Conservation (phyloP, 2,888 invertebrate genomes). For the Acleris holmiana region DNA sequence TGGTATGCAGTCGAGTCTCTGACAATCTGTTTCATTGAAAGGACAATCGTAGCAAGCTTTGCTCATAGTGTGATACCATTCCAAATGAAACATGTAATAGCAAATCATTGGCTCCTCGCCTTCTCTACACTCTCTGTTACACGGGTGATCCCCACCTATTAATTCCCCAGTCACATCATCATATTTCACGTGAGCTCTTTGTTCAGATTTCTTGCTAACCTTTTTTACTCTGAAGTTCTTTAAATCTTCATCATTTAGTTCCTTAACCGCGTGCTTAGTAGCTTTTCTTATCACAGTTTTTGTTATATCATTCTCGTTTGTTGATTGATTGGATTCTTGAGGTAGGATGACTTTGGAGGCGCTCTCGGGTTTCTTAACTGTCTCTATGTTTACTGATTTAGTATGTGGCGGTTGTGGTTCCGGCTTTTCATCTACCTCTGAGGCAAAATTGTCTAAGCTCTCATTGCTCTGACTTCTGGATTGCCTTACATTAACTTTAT, state of each 20-base stretch:
- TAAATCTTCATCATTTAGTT: slow-evolving; percentile 48
- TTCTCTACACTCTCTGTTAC: slow-evolving; percentile 86
- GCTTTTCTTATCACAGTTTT: slow-evolving; percentile 46
- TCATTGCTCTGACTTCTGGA: slow-evolving; percentile 41
- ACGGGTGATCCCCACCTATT: slow-evolving; percentile 81
- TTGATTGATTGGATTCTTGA: slow-evolving; percentile 51
- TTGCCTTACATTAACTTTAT: slow-evolving; percentile 40
- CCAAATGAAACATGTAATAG: slow-evolving; percentile 89
- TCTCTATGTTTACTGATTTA: slow-evolving; percentile 49
- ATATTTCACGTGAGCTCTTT: slow-evolving; percentile 67
- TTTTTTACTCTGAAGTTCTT: slow-evolving; percentile 46
- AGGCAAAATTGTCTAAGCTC: slow-evolving; percentile 47
- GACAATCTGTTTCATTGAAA: slow-evolving; percentile 89
- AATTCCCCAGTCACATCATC: slow-evolving; percentile 76
- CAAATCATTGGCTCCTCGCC: slow-evolving; percentile 87
- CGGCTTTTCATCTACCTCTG: slow-evolving; percentile 40
- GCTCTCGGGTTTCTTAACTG: slow-evolving; percentile 57
- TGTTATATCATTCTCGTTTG: slow-evolving; percentile 54
- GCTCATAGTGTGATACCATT: slow-evolving; percentile 93
- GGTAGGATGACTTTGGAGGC: slow-evolving; percentile 70
- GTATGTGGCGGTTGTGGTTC: slow-evolving; percentile 46
- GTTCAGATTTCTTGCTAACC: slow-evolving; percentile 57
- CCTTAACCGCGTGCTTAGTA: slow-evolving; percentile 49
- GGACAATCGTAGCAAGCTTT: slow-evolving; percentile 96
- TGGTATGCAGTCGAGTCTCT: slow-evolving; percentile 90